These are phyloP conservation scores for Pasiphila rectangulata DNA, from an alignment of 2,888 invertebrate species.

Conservation along the genomic window DNA sequence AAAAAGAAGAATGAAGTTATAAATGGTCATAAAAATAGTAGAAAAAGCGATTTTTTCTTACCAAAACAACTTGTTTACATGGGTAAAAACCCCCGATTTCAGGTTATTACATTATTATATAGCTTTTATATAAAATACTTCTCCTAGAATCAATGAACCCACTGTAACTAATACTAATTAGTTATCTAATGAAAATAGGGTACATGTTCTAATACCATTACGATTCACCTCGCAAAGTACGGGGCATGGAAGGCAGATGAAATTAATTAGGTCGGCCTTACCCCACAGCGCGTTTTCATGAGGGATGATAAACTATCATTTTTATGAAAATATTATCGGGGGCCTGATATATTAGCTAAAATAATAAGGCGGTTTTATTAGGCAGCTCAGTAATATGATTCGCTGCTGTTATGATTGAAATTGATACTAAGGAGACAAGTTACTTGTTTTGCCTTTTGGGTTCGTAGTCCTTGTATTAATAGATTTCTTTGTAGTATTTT, in stretches of 20 bases:
- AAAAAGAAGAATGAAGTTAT: too few relatives aligned
- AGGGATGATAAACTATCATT: constrained; percentile 32
- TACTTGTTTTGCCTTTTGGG: background rate
- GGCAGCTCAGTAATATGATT: constrained; percentile 9
- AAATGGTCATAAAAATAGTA: background rate
- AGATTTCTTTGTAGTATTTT: too few relatives aligned
- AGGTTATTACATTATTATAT: too few relatives aligned
- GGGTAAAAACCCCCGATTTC: too few relatives aligned
- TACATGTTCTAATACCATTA: constrained; percentile 22
- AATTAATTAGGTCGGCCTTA: constrained; percentile 35
- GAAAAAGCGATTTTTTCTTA: too few relatives aligned
- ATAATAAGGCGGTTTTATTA: constrained; percentile 19
- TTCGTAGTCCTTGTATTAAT: background rate
- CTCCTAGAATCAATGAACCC: background rate
- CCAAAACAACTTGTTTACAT: too few relatives aligned
- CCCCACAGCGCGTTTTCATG: constrained; percentile 31
- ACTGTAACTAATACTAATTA: constrained; percentile 1
- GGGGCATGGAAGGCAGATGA: constrained; percentile 31
- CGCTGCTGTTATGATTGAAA: constrained; percentile 8
- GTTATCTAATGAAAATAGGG: constrained; percentile 7
- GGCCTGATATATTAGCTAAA: constrained; percentile 21
- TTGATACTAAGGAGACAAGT: background rate
- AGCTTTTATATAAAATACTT: background rate
- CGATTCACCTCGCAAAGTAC: constrained; percentile 27
- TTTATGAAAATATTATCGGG: constrained; percentile 28